Base-by-base conservation (phyloP, 2,113 vertebrate genomes). In the Toxotes jaculatrix region DNA sequence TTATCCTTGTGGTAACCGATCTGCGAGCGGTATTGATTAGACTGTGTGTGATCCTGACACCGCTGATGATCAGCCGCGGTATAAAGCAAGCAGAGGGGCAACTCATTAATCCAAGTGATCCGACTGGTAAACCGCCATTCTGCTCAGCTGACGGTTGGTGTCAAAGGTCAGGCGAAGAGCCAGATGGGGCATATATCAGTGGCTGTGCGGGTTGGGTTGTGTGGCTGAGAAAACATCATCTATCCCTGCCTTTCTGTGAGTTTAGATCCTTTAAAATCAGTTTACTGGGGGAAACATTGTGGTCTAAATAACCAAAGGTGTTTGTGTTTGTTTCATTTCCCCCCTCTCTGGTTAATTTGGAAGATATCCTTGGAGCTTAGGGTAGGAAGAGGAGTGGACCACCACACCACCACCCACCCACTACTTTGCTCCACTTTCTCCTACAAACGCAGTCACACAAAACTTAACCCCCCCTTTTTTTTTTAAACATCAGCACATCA, bases 151-250 rank as follows among this genome's bases (percentile, higher is more conserved):
- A 77, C 53, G 40, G 74, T 56, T 60, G 56, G 69, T 87, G 86
- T 91, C 85, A 91, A 85, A 89, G 90, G 79, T 91, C 89, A 89
- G 72, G 32, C 74, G 42, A 53, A 60, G 45, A 82, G 72, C 77
- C 88, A 89, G 81, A 85, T 87, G 85, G 91, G 87, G 61, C 71
- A 76, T 79, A 49, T 40, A 74, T 84, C 74, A 51, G 21, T n/a
- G 47, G 62, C 40, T 74, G 70, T 42, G 79, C 3, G 27, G 40
- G 63, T 70, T 51, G 27, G 80, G 12, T 49, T 71, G 69, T 19
- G 47, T 12, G 38, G 57, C 6, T 56, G 23, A 64, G 45, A 47
- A 71, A 64, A 31, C 1, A 23, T 63, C n/a, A 51, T 23, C 5
- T 10, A 34, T 53, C 61, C 62, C 17, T 59, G 56, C 8, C 49